A percentile compares a stretch with the other conserved stretches of the same genome.
phyloP scores from a whole-genome alignment of 2,888 invertebrate species.

The Pterostichus madidus region DNA sequence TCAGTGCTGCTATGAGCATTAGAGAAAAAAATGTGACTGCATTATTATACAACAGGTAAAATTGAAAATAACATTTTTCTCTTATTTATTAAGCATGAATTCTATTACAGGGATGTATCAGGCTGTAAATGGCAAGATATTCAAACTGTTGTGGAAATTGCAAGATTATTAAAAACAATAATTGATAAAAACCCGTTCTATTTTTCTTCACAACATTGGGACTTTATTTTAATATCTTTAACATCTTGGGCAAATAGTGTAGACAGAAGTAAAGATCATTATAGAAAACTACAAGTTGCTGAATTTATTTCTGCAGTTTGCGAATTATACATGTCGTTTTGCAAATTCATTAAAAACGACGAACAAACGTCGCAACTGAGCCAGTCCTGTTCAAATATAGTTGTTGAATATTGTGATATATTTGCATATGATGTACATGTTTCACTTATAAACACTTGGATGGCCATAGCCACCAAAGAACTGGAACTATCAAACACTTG shows the following conservation, averaged over 20 bases:
- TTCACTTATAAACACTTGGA: conserved; percentile 79
- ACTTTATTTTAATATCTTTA: conserved; percentile 85
- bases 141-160: conserved; percentile 75
- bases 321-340: conserved; percentile 78
- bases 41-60: conserved; percentile 71
- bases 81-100: background rate
- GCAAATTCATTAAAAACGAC: conserved; percentile 76
- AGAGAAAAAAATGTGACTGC: conserved; percentile 70
- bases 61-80: conserved; percentile 51
- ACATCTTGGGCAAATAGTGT: conserved; percentile 84
- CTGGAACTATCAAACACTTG: conserved; percentile 14
- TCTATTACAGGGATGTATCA: conserved; percentile 71
- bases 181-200: conserved; percentile 72
- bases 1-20: conserved; percentile 71
- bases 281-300: conserved; percentile 79
- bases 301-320: conserved; percentile 79
- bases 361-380: conserved; percentile 70
- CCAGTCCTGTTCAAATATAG: conserved; percentile 72
- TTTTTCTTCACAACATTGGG: conserved; percentile 82
- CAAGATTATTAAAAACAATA: conserved; percentile 74
- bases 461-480: conserved; percentile 76
- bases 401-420: conserved; percentile 88
- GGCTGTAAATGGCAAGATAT: conserved; percentile 72
- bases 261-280: conserved; percentile 75
- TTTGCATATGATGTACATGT: conserved; percentile 83